Evolutionary conservation across 2,797 vertebrate species (phyloP).

Genomic region (Acanthurus tractus): DNA sequence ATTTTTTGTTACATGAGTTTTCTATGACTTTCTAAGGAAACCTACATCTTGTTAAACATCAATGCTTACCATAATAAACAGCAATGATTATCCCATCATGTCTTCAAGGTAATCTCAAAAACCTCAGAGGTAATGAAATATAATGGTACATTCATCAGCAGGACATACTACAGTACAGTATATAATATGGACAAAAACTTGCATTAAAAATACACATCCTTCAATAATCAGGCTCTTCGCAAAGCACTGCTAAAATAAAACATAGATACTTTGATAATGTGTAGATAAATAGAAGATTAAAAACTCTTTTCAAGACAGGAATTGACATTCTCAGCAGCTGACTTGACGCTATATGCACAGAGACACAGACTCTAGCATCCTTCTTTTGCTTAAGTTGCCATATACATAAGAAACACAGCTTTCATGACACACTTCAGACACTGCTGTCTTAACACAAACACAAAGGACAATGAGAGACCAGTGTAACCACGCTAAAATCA

Average conservation of each 20-base stretch:
- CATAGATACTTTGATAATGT: slow-evolving; percentile 39
- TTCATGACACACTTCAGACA: slow-evolving; percentile 31
- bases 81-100: slow-evolving; percentile 34
- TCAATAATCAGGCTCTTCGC: slow-evolving; percentile 60
- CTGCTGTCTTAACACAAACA: slow-evolving; percentile 46
- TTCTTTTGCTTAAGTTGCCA: slow-evolving; percentile 29
- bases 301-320: slow-evolving; percentile 33
- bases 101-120: slow-evolving; percentile 56
- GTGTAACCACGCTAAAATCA: slow-evolving; percentile 70
- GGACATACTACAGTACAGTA: slow-evolving; percentile 59
- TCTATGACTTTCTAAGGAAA: slow-evolving; percentile 25
- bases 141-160: slow-evolving; percentile 78
- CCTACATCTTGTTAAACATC: slow-evolving; percentile 48
- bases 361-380: slow-evolving; percentile 43
- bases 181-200: slow-evolving; percentile 47
- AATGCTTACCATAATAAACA: slow-evolving; percentile 36
- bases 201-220: slow-evolving; percentile 70
- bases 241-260: slow-evolving; percentile 63
- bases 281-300: slow-evolving; percentile 67
- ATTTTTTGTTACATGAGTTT: slow-evolving; percentile 27
- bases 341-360: slow-evolving; percentile 55
- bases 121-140: slow-evolving; percentile 56
- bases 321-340: slow-evolving; percentile 55
- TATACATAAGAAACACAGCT: slow-evolving; percentile 36
- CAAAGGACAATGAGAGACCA: slow-evolving; percentile 60